Conservation (phyloP, 2,888 invertebrate genomes). For the Halictus ligatus region DNA sequence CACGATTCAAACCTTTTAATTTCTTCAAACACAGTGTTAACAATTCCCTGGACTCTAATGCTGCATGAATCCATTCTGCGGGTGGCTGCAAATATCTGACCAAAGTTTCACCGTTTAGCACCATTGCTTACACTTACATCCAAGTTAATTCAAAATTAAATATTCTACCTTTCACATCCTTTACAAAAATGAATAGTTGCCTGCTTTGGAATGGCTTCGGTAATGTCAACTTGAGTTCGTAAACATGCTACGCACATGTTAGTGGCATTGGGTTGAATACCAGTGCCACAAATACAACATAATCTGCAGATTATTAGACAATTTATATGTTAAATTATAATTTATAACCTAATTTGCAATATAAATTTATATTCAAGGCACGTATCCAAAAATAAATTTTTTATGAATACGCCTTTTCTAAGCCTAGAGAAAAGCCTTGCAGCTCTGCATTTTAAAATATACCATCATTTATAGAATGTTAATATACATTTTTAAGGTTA, state of each 20-base stretch:
- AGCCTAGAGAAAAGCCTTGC: background rate
- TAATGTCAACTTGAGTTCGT: constrained; percentile 96
- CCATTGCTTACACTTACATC: background rate
- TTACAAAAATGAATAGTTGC: constrained; percentile 95
- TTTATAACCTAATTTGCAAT: background rate
- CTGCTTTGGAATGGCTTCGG: constrained; percentile 98
- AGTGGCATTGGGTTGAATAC: constrained; percentile 97
- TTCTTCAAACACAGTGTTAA: constrained; percentile 96
- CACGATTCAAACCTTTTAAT: constrained; percentile 94
- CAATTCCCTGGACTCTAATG: constrained; percentile 96
- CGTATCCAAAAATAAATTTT: background rate
- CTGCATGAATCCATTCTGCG: constrained; percentile 93
- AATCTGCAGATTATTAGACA: constrained; percentile 78
- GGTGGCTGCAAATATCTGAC: constrained; percentile 95
- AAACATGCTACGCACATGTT: constrained; percentile 99
- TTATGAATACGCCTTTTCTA: background rate
- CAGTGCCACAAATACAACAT: constrained; percentile 97
- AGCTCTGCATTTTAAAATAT: background rate
- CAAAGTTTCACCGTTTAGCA: background rate
- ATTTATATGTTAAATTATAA: background rate
- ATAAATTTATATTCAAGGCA: background rate
- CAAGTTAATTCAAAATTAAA: background rate
- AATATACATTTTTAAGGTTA: constrained; percentile 21
- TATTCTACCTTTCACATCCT: constrained; percentile 93
- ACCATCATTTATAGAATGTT: background rate